These are phyloP conservation scores for Achatina immaculata DNA, from an alignment of 1,140 invertebrate species.

Conservation along the genomic window DNA sequence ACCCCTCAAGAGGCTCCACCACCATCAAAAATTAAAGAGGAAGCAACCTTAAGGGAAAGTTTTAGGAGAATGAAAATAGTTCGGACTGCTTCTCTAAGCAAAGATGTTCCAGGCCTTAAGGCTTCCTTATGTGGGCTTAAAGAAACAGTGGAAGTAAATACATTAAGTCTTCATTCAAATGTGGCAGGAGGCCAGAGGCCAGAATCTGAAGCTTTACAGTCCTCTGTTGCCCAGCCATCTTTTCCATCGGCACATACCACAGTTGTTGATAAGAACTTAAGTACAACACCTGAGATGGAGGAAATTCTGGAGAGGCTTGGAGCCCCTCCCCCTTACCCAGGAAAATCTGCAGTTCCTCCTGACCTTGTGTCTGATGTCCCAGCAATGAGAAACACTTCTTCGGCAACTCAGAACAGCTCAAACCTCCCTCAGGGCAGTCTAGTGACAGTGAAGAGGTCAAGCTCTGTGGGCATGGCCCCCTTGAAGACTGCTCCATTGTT, in stretches of 20 bases:
- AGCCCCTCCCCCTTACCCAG: slow-evolving; percentile 46
- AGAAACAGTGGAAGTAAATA: slow-evolving; percentile 17
- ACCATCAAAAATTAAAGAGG: slow-evolving; percentile 63
- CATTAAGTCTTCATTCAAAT: slow-evolving; percentile 12
- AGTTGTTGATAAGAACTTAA: not conserved
- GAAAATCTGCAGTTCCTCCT: not conserved
- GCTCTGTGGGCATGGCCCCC: slow-evolving; percentile 18
- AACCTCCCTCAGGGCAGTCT: not conserved
- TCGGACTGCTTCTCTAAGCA: slow-evolving; percentile 52
- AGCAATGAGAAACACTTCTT: not conserved
- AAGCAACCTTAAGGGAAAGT: slow-evolving; percentile 62
- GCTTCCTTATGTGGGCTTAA: slow-evolving; percentile 31
- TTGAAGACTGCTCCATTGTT: not conserved
- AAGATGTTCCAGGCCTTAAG: slow-evolving; percentile 6
- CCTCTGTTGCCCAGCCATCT: not conserved
- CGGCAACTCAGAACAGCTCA: slow-evolving; percentile 3
- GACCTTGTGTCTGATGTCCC: not conserved
- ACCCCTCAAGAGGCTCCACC: slow-evolving; percentile 62
- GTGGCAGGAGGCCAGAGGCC: slow-evolving; percentile 22
- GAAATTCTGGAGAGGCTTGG: slow-evolving; percentile 42
- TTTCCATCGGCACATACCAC: not conserved
- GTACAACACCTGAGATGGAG: slow-evolving; percentile 31
- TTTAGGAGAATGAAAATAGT: slow-evolving; percentile 66
- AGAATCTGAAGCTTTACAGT: not conserved
- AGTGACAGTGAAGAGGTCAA: slow-evolving; percentile 13